A percentile compares a stretch with the other conserved stretches of the same genome.
These are phyloP conservation scores for Champsocephalus gunnari DNA, from an alignment of 2,797 vertebrate species.

Conservation along the genomic window DNA sequence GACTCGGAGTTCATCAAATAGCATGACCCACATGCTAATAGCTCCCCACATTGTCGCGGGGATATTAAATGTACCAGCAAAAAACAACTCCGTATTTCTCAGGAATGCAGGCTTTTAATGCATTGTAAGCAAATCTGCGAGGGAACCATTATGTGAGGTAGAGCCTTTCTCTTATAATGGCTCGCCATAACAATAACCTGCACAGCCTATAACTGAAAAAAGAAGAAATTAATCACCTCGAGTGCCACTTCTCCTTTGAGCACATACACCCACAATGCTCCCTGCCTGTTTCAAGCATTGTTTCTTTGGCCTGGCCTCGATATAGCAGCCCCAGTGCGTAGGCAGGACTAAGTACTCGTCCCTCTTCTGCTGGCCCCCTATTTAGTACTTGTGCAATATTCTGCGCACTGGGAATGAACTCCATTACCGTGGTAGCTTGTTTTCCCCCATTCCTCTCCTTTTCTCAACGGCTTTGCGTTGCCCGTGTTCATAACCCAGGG, in stretches of 20 bases:
- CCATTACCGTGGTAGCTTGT: conserved; percentile 75
- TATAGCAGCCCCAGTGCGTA: conserved; percentile 59
- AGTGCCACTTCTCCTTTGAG: conserved; percentile 48
- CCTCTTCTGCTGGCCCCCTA: conserved; percentile 54
- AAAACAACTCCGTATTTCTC: conserved; percentile 35
- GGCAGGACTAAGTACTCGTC: conserved; percentile 57
- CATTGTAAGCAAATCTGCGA: conserved; percentile 75
- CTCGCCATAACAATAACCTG: conserved; percentile 57
- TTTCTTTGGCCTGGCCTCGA: conserved; percentile 54
- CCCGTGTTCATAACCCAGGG: conserved; percentile 75
- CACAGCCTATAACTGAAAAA: conserved; percentile 43
- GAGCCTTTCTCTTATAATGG: conserved; percentile 55
- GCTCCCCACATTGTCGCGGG: conserved; percentile 31
- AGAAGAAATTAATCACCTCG: conserved; percentile 42
- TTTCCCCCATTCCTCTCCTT: conserved; percentile 51
- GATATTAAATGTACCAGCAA: conserved; percentile 47
- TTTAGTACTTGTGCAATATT: conserved; percentile 74
- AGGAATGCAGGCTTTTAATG: conserved; percentile 59
- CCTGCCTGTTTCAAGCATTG: conserved; percentile 50
- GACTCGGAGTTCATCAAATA: conserved; percentile 31
- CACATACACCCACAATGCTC: conserved; percentile 31
- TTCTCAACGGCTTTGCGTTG: conserved; percentile 62
- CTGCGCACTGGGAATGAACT: conserved; percentile 76
- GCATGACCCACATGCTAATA: background rate
- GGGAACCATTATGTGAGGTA: conserved; percentile 66